A percentile compares a stretch with the other conserved stretches of the same genome.
Conservation (phyloP, 1,140 invertebrate genomes). For the Thalassaphorura encarpata region DNA sequence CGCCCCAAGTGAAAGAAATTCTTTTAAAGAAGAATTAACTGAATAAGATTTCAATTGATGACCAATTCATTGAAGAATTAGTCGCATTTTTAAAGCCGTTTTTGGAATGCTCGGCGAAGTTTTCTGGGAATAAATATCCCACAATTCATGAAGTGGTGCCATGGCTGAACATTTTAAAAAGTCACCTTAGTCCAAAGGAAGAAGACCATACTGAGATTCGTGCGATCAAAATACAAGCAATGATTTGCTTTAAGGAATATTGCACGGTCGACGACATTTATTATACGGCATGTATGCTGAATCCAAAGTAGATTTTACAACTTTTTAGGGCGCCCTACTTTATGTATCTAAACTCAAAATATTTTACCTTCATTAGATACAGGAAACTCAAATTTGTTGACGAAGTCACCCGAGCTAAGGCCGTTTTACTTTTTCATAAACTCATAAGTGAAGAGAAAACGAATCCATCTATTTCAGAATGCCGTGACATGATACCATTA, state of each 20-base stretch:
- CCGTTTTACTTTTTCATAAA: no score
- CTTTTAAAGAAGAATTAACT: neutral
- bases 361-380: neutral
- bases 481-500: no score
- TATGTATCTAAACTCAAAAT: neutral
- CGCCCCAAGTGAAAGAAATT: neutral
- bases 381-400: neutral
- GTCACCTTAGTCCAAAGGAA: neutral
- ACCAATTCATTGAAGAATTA: neutral
- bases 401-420: no score
- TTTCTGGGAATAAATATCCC: neutral
- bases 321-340: neutral
- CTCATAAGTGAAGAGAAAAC: no score
- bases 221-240: neutral
- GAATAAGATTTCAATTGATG: neutral
- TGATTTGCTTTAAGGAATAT: neutral
- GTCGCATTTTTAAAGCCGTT: neutral
- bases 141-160: neutral
- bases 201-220: neutral
- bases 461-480: no score
- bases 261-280: neutral
- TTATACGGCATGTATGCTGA: neutral
- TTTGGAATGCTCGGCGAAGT: neutral
- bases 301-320: neutral
- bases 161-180: neutral